These are phyloP conservation scores for Philonicus albiceps DNA, from an alignment of 2,888 invertebrate genomes.

Conservation along the genomic window DNA sequence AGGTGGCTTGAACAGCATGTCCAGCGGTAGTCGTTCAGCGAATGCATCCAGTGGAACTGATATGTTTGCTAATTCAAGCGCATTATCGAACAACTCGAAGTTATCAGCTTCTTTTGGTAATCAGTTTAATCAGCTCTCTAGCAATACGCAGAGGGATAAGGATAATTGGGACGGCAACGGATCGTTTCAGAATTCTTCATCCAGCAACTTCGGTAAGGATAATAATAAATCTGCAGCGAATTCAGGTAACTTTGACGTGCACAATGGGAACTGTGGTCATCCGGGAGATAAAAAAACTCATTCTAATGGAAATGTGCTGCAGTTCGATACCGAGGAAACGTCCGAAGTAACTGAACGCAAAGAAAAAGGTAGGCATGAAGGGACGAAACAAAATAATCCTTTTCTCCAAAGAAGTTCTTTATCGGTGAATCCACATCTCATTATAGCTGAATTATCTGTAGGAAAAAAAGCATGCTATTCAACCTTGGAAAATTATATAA, in stretches of 20 bases:
- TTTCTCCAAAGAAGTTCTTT: neutral
- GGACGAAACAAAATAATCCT: neutral
- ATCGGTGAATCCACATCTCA: neutral
- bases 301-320: conserved; percentile 57
- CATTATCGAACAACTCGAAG: conserved; percentile 49
- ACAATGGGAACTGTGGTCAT: conserved; percentile 6
- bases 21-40: conserved; percentile 49
- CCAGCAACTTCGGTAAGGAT: conserved; percentile 35
- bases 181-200: conserved; percentile 39
- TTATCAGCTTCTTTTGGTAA: conserved; percentile 37
- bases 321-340: conserved; percentile 58
- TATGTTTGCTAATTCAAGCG: conserved; percentile 54
- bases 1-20: neutral
- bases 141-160: conserved; percentile 39
- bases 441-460: too few relatives aligned
- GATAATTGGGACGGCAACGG: conserved; percentile 45
- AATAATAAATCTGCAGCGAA: conserved; percentile 12
- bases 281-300: conserved; percentile 48
- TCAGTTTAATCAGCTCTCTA: conserved; percentile 21
- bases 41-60: conserved; percentile 53
- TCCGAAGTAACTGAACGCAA: conserved; percentile 57
- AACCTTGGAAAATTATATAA: neutral
- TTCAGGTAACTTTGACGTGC: conserved; percentile 13
- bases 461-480: too few relatives aligned
- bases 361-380: conserved; percentile 7